Conservation (phyloP, 2,888 invertebrate genomes). For the Polyommatus iphigenia region DNA sequence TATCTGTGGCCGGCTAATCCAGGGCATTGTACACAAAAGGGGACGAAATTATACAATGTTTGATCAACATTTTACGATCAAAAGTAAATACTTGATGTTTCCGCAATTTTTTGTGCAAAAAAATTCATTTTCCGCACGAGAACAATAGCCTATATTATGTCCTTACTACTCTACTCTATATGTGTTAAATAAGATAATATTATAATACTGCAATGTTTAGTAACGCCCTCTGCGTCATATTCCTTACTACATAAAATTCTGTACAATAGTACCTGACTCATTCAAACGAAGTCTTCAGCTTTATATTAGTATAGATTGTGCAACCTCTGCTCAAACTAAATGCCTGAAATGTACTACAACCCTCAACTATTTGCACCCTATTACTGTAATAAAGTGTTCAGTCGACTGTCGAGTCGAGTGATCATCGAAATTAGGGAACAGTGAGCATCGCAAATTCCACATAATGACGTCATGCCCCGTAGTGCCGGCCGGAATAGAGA, state of each 20-base stretch:
- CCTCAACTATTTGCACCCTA: not conserved
- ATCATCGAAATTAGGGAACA: conserved; percentile 32
- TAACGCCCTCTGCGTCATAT: too few relatives aligned
- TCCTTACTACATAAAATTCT: too few relatives aligned
- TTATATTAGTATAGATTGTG: not conserved
- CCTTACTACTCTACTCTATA: too few relatives aligned
- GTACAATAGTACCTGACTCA: too few relatives aligned
- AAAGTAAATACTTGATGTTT: not conserved
- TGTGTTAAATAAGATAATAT: too few relatives aligned
- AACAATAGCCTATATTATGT: not conserved
- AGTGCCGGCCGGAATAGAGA: conserved; percentile 22
- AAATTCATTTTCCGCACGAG: not conserved
- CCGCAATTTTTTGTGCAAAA: not conserved
- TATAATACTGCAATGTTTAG: too few relatives aligned
- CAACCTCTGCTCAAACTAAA: not conserved
- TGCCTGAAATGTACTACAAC: not conserved
- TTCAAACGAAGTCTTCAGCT: too few relatives aligned
- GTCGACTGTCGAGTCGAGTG: conserved; percentile 18
- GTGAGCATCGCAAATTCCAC: conserved; percentile 32
- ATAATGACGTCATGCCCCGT: conserved; percentile 33
- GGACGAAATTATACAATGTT: conserved; percentile 11
- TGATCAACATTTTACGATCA: not conserved
- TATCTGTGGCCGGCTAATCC: conserved; percentile 31
- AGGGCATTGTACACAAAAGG: not conserved
- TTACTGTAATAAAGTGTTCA: not conserved